Evolutionary conservation across 2,888 invertebrate genomes (phyloP), one percentile per base, ranked within the genome.

Genomic region (Synanthedon formicaeformis): DNA sequence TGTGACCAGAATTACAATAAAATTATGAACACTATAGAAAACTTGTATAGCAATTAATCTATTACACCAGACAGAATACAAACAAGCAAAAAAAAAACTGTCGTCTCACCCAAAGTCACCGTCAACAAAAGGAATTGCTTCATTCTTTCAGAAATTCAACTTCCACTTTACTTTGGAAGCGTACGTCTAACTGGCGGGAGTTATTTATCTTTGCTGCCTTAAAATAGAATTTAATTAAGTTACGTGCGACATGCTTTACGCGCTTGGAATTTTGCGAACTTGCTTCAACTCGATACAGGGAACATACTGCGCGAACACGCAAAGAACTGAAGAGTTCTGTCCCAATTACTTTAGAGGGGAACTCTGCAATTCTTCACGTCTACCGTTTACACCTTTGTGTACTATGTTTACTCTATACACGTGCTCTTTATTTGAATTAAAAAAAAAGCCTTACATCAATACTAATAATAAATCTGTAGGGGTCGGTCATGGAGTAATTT

Each of bases 221-320:
- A 78, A 80, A 81, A 82, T 81, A 85, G 85, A 86, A 84, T 85
- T 85, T 86, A 86, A 85, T 85, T 85, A 85, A 85, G 84, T 80
- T 76, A 75, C 70, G 78, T 75, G 80, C 75, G 81, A 85, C 84
- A 81, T 75, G 75, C 74, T 75, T 76, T 67, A 69, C 79, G 75
- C 74, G 75, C 69, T 60, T 57, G 75, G 83, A 78, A 84, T 85
- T 82, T 75, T 63, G 69, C 61, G 59, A 71, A 76, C 65, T 74
- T 55, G 53, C 56, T 50, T 56, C 58, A 58, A 60, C 60, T 59
- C 64, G 63, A 65, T 66, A 66, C 66, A 55, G 45, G n/a, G 45
- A 45, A 45, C 45, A 45, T 14, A 45, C 45, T 13, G 45, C 13
- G 34, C 34, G 34, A 34, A 34, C 34, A 34, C 34, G 34, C 34